Percentiles rank a stretch among this genome's conserved stretches.
phyloP scores from a whole-genome alignment of 64 coral and sea anemone genomes.

The Dendrophyllia cribrosa region DNA sequence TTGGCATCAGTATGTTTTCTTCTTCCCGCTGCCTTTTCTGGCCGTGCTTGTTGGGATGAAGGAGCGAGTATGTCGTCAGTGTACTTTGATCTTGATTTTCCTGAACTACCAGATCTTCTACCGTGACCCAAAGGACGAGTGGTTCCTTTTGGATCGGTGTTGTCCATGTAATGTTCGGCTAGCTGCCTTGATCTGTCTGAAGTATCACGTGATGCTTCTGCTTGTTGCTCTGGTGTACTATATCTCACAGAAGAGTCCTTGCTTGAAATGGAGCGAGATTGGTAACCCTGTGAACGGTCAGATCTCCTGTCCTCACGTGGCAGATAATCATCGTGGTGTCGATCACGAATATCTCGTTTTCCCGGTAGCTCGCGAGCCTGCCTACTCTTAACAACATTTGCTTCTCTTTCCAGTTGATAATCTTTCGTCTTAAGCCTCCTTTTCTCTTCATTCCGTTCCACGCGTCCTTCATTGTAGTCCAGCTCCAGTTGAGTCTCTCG shows the following conservation, averaged over 20 bases:
- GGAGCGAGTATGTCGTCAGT: not conserved
- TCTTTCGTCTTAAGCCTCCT: not conserved
- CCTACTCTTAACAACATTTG: not conserved
- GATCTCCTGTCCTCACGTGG: not conserved
- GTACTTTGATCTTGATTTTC: conserved; percentile 19
- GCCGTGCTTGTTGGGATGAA: not conserved
- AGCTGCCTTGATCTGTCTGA: not conserved
- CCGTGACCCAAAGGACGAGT: not conserved
- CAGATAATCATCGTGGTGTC: not conserved
- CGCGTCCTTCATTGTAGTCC: not conserved
- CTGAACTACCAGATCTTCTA: not conserved
- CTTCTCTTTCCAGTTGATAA: not conserved
- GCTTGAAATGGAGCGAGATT: no score
- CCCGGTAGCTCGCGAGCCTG: not conserved
- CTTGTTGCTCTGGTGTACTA: not conserved
- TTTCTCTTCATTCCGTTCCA: not conserved
- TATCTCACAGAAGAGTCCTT: not conserved
- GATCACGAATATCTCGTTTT: not conserved
- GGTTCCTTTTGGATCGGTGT: not conserved
- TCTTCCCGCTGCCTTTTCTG: not conserved
- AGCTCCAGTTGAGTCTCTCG: not conserved
- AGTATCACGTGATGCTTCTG: not conserved
- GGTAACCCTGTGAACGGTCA: not conserved
- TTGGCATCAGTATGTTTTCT: conserved; percentile 6
- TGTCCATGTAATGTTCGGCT: not conserved